These are phyloP conservation scores for Mobula hypostoma DNA, from an alignment of 2,113 vertebrate genomes.

Conservation along the genomic window DNA sequence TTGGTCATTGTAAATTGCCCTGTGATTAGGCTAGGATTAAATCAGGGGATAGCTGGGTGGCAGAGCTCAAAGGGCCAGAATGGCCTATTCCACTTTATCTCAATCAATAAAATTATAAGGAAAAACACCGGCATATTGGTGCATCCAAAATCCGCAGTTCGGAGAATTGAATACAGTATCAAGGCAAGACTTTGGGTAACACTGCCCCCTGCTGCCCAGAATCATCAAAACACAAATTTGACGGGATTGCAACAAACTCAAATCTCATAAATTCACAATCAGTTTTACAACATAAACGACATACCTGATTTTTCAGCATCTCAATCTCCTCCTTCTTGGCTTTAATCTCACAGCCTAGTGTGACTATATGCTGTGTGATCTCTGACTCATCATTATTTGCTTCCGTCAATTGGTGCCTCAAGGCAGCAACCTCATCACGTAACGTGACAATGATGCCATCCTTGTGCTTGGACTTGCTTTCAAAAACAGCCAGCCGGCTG, in stretches of 20 bases:
- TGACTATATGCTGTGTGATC: slow-evolving; percentile 44
- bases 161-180: neutral
- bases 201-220: neutral
- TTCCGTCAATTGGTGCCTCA: slow-evolving; percentile 49
- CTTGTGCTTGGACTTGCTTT: slow-evolving; percentile 53
- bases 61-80: too few relatives aligned
- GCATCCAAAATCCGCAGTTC: neutral
- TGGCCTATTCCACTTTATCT: neutral
- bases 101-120: neutral
- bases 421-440: slow-evolving; percentile 48
- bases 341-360: slow-evolving; percentile 45
- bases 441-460: slow-evolving; percentile 51
- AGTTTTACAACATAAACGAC: neutral
- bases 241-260: neutral
- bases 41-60: too few relatives aligned
- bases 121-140: neutral
- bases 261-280: neutral
- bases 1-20: too few relatives aligned
- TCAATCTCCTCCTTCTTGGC: slow-evolving; percentile 58
- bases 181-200: neutral
- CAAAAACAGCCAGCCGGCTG: slow-evolving; percentile 44
- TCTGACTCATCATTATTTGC: slow-evolving; percentile 35
- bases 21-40: too few relatives aligned
- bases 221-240: neutral
- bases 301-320: slow-evolving; percentile 62